Percentiles rank a stretch among this genome's conserved stretches.
phyloP scores from a whole-genome alignment of 2,888 invertebrate species.

The Abrostola triplasia region DNA sequence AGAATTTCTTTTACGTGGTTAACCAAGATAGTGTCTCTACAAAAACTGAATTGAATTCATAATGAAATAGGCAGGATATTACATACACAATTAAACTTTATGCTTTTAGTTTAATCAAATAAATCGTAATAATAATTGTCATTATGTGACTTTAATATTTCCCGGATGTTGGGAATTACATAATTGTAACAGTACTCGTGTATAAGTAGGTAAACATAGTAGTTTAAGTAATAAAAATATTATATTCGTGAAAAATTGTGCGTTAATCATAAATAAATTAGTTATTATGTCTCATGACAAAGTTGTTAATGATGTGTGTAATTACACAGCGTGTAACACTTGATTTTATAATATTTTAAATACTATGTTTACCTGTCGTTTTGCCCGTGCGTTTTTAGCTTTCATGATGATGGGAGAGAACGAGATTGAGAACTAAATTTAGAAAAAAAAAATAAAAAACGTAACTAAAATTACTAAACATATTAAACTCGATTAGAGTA shows the following conservation, averaged over 20 bases:
- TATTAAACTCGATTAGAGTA: no score
- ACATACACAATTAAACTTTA: slow-evolving; percentile 22
- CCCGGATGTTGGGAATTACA: slow-evolving; percentile 44
- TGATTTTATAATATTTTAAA: not conserved
- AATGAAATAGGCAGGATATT: slow-evolving; percentile 43
- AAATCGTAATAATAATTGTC: slow-evolving; percentile 42
- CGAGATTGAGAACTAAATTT: no score
- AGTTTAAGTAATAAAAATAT: slow-evolving; percentile 6
- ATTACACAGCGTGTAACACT: not conserved
- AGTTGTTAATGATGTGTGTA: not conserved
- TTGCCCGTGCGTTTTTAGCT: no score
- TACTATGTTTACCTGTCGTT: no score
- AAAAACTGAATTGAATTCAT: not conserved
- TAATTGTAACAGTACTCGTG: slow-evolving; percentile 32
- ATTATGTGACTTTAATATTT: slow-evolving; percentile 42
- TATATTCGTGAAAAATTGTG: slow-evolving; percentile 31
- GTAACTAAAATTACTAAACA: no score
- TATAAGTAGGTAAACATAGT: no score
- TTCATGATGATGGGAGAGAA: no score
- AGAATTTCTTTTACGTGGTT: no score
- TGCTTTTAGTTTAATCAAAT: slow-evolving; percentile 32
- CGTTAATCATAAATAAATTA: slow-evolving; percentile 28
- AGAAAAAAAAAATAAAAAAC: no score
- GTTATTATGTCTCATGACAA: slow-evolving; percentile 6
- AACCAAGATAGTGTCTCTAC: no score